Evolutionary conservation across 2,797 vertebrate genomes (phyloP), one percentile per base, ranked within the genome.

Genomic region (Cephalopachus bancanus): DNA sequence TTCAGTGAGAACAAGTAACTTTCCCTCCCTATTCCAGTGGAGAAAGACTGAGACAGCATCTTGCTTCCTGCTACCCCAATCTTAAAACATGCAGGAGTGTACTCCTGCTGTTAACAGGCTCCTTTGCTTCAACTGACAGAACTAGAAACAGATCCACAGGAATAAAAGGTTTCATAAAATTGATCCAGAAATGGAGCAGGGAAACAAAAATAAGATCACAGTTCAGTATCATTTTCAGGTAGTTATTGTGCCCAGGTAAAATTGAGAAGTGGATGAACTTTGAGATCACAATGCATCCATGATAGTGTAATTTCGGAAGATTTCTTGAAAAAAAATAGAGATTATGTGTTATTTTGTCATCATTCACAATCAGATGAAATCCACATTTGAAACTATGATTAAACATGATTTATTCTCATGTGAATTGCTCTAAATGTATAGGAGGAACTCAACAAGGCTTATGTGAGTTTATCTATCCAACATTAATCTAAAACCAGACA

Each of bases 301-400:
- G 93, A 95, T 53, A 3, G 74, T 10, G 75, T 0, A 44, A 10
- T 69, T 94, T 81, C 60, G 28, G 37, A 83, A 81, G 30, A 65
- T 28, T 83, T 80, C 37, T 10, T 55, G 44, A 59, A 89, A 89
- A 75, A 89, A 87, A 74, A 12, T 64, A 20, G 65, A 89, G 30
- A 64, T 91, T 11, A 5, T 44, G 33, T 51, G 5, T 30, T 76
- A 33, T 75, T 85, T 89, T 75, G 19, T 59, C 11, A 85, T 69
- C 26, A 78, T 5, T 83, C 85, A 49, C 55, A 51, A 76, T 53
- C 28, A 83, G 26, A 69, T 30, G 72, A 74, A 14, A 69, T 64
- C 20, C 14, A 11, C 28, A 83, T 55, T 84, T 51, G 12, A 72
- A 89, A 95, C 1, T 51, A 33, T 3, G 9, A 65, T 83, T 65